phyloP scores from a whole-genome alignment of 2,888 invertebrate genomes.

The Steinernema scapterisci region DNA sequence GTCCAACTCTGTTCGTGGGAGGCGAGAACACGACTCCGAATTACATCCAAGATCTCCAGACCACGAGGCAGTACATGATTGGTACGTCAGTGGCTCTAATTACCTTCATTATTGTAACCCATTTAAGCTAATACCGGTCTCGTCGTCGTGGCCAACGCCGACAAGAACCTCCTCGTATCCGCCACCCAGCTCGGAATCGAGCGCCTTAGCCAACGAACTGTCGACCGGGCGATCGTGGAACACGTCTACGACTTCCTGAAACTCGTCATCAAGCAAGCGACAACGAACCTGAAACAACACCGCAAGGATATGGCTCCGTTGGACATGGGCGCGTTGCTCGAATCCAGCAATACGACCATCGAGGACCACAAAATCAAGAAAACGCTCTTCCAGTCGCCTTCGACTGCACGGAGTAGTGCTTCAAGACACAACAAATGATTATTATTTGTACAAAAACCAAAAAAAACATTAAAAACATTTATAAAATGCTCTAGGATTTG shows the following conservation, averaged over 20 bases:
- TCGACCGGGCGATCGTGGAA: slow-evolving; percentile 16
- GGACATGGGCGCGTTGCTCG: slow-evolving; percentile 1
- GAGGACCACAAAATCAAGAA: slow-evolving; percentile 30
- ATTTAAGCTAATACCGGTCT: slow-evolving; percentile 15
- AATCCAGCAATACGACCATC: slow-evolving; percentile 15
- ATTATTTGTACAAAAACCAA: too few relatives aligned
- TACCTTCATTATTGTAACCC: neutral
- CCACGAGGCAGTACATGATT: neutral
- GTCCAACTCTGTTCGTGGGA: slow-evolving; percentile 10
- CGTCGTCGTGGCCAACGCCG: slow-evolving; percentile 20
- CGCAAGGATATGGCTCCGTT: slow-evolving; percentile 11
- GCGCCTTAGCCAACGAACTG: slow-evolving; percentile 15
- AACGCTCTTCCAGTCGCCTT: slow-evolving; percentile 25
- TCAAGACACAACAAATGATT: neutral
- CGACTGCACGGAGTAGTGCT: slow-evolving; percentile 8
- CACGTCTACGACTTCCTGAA: slow-evolving; percentile 27
- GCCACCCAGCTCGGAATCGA: slow-evolving; percentile 13
- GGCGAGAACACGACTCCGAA: neutral
- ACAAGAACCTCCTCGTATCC: slow-evolving; percentile 10
- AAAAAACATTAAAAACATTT: too few relatives aligned
- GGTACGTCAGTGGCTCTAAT: neutral
- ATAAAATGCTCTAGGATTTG: too few relatives aligned
- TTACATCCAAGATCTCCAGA: neutral
- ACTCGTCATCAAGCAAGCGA: slow-evolving; percentile 4
- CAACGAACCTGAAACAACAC: neutral